These are phyloP conservation scores for Macrochelys suwanniensis DNA, from an alignment of 2,797 vertebrate genomes.

Conservation along the genomic window DNA sequence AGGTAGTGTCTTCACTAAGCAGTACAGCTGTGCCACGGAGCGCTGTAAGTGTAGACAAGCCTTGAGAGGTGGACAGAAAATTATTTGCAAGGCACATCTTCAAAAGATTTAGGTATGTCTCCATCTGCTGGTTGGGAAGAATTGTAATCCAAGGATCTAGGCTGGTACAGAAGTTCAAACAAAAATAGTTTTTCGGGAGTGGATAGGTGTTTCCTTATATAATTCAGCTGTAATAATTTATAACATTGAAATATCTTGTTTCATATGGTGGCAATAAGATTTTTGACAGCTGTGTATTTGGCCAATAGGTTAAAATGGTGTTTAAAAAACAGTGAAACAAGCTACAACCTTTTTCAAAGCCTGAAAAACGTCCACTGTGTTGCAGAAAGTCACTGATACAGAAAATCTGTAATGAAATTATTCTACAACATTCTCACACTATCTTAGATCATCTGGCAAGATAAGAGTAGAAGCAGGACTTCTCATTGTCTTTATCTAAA, in stretches of 20 bases:
- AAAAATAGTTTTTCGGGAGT: not conserved
- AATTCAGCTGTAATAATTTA: not conserved
- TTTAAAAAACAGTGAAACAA: not conserved
- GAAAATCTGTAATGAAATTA: not conserved
- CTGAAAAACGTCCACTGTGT: not conserved
- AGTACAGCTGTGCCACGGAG: not conserved
- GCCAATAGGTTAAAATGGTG: not conserved
- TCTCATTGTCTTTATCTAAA: slow-evolving; percentile 44
- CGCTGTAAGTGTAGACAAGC: not conserved
- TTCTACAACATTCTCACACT: not conserved
- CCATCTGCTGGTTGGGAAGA: not conserved
- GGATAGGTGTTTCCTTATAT: not conserved
- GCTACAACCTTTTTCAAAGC: not conserved
- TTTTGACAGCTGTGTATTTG: not conserved
- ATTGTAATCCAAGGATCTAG: not conserved
- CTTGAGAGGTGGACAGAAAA: not conserved
- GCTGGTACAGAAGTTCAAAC: not conserved
- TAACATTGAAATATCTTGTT: not conserved
- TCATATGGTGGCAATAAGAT: not conserved
- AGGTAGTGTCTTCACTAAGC: not conserved
- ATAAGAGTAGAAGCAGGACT: not conserved
- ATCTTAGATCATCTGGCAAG: slow-evolving; percentile 18
- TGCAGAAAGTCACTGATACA: not conserved
- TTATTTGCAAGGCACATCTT: not conserved
- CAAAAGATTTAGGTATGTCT: not conserved